Percentiles rank a stretch among this genome's conserved stretches.
Conservation (phyloP, 2,888 invertebrate genomes). For the Muscina levida region DNA sequence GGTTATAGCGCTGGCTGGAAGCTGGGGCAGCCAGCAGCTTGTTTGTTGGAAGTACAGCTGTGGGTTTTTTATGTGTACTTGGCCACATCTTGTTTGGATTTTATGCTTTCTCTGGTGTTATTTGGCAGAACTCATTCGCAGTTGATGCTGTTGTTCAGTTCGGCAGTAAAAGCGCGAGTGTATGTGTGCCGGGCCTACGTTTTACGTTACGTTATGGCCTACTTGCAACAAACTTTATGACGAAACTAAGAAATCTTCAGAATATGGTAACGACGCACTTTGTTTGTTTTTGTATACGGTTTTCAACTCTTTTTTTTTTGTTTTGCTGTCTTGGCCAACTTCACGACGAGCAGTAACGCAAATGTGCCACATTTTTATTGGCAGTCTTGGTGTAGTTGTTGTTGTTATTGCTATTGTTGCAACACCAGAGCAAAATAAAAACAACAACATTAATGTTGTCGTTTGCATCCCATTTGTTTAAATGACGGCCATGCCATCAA, state of each 20-base stretch:
- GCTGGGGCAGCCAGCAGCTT: too few relatives aligned
- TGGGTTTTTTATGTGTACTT: constrained; percentile 1
- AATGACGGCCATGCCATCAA: neutral
- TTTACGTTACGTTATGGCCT: constrained; percentile 12
- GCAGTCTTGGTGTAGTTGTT: too few relatives aligned
- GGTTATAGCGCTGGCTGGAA: neutral
- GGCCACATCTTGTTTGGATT: constrained; percentile 38
- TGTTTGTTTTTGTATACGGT: too few relatives aligned
- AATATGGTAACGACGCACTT: neutral
- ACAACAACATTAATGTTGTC: neutral
- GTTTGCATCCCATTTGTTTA: constrained; percentile 10
- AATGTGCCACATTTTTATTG: neutral
- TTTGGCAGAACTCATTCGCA: constrained; percentile 19
- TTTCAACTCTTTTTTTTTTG: too few relatives aligned
- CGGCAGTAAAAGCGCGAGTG: too few relatives aligned
- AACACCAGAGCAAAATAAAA: too few relatives aligned
- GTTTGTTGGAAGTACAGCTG: constrained; percentile 33
- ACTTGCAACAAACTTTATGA: neutral
- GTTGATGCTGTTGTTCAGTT: neutral
- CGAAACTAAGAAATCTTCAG: neutral
- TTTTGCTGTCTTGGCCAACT: neutral
- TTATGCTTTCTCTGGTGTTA: constrained; percentile 22
- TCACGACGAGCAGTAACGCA: neutral
- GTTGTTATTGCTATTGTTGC: too few relatives aligned
- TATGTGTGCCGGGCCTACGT: constrained; percentile 11